phyloP scores from a whole-genome alignment of 2,888 invertebrate species.

The Esperia sulphurella region DNA sequence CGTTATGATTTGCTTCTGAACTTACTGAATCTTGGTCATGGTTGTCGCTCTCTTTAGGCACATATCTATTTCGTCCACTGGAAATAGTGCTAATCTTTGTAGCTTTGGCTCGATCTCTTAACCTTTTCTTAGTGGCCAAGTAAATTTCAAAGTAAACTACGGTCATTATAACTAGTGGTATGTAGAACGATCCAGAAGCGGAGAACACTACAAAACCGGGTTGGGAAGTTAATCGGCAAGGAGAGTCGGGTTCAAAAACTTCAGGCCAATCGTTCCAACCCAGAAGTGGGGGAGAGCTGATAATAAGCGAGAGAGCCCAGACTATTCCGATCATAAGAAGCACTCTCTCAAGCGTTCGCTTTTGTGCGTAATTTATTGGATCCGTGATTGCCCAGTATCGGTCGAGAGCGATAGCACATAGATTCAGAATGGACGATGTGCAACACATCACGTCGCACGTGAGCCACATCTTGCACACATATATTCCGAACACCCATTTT shows the following conservation, averaged over 20 bases:
- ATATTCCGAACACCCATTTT: constrained; percentile 95
- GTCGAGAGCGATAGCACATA: constrained; percentile 96
- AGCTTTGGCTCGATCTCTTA: constrained; percentile 90
- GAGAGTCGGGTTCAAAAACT: constrained; percentile 86
- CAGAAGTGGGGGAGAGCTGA: constrained; percentile 93
- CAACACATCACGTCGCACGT: constrained; percentile 97
- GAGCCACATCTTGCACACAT: constrained; percentile 96
- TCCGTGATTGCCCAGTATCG: constrained; percentile 97
- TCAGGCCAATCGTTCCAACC: constrained; percentile 98
- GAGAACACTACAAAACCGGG: constrained; percentile 96
- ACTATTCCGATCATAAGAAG: constrained; percentile 92
- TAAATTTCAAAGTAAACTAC: constrained; percentile 98
- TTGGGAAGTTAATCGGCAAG: constrained; percentile 91
- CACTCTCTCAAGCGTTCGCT: constrained; percentile 91
- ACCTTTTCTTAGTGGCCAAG: constrained; percentile 91
- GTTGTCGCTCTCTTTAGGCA: constrained; percentile 68
- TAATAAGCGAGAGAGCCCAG: constrained; percentile 91
- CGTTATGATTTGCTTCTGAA: constrained; percentile 90
- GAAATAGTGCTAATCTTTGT: constrained; percentile 87
- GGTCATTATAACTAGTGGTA: constrained; percentile 96
- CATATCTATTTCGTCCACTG: constrained; percentile 59
- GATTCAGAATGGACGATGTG: constrained; percentile 95
- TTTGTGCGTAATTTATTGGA: constrained; percentile 96
- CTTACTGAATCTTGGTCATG: constrained; percentile 89
- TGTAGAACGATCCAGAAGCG: constrained; percentile 95